Evolutionary conservation across 2,797 vertebrate genomes (phyloP).

Genomic region (Sphenodon punctatus): DNA sequence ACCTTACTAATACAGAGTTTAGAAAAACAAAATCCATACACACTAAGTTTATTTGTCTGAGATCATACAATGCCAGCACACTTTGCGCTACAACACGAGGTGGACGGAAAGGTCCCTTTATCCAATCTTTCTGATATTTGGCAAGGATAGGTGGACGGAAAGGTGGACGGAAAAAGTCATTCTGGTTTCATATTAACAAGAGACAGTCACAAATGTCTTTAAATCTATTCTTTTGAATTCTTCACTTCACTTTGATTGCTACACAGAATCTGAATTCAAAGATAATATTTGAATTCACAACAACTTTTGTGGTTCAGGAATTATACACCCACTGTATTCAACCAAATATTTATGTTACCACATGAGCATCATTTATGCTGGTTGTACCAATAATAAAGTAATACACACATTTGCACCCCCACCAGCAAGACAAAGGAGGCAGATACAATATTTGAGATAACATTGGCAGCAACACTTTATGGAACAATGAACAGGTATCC

Average conservation of each 20-base stretch:
- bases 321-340: not conserved
- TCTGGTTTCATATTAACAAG: not conserved
- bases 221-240: not conserved
- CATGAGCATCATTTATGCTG: not conserved
- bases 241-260: not conserved
- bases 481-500: no score
- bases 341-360: not conserved
- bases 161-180: not conserved
- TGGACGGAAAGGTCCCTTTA: no score
- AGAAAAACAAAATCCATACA: slow-evolving; percentile 72
- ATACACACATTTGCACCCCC: no score
- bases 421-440: no score
- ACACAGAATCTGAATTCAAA: slow-evolving; percentile 4
- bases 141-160: no score
- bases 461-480: no score
- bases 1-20: slow-evolving; percentile 71
- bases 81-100: slow-evolving; percentile 58
- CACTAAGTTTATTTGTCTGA: slow-evolving; percentile 75
- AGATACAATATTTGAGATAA: no score
- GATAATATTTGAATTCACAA: no score
- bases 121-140: no score
- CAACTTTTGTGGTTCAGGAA: no score
- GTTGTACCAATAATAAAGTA: no score
- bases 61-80: slow-evolving; percentile 55
- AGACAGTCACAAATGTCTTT: no score